Evolutionary conservation across 2,113 vertebrate species (phyloP), one percentile per base, ranked within the genome.

Genomic region (Nerophis lumbriciformis): DNA sequence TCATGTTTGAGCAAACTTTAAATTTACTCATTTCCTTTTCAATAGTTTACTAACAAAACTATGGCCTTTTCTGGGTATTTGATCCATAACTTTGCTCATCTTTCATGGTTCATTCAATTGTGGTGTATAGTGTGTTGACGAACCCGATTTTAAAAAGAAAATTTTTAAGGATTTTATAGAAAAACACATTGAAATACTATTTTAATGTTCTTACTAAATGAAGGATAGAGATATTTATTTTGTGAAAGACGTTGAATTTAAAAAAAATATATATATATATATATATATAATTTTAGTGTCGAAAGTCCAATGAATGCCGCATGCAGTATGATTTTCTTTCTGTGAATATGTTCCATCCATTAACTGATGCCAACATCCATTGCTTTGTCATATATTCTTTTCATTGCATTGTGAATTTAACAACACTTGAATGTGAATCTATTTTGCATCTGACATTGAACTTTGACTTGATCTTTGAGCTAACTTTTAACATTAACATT

Each of bases 341-440:
- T 77, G 77, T 88, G 81, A 84, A 85, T 85, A 83, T 81, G 85
- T 83, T 81, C 83, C 88, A 85, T 91, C 82, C 87, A 90, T 91
- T 85, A 84, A 86, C 75, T 71, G 19, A 67, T 59, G 78, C 19
- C 69, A 73, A 80, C 63, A 68, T 78, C 59, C 62, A 45, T 77
- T 88, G 70, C 53, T 66, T 81, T 86, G 56, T 77, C 59, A 66
- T 78, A 48, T 62, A 76, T 76, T 16, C 52, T 68, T 63, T 77
- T 76, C 72, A 82, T 75, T 82, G 87, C 85, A 88, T 82, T 36
- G 44, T 81, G 84, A 84, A 69, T 79, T 68, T 87, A 88, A 85
- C 81, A 78, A 73, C 48, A 82, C 80, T 64, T 86, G 74, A 83
- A 76, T 87, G 66, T 88, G 78, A 81, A 81, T 82, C 82, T 82